Conservation (phyloP, 2,113 vertebrate genomes). For the Felis chaus region DNA sequence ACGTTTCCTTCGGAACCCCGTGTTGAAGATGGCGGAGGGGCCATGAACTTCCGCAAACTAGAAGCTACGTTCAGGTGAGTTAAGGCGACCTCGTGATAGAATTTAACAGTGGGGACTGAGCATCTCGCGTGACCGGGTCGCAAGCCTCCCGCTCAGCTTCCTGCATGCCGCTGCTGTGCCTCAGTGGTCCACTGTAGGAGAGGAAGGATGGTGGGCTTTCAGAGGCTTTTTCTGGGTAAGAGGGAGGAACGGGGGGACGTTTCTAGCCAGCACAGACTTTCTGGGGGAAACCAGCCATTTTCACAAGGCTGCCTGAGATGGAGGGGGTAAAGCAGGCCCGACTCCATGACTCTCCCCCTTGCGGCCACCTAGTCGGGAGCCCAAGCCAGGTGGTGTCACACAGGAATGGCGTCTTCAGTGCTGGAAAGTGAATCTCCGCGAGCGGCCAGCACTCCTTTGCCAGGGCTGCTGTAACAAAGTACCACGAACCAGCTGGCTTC, state of each 20-base stretch:
- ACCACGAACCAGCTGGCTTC: rapidly evolving
- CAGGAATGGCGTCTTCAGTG: rapidly evolving
- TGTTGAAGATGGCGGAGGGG: not conserved
- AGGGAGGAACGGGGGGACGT: not conserved
- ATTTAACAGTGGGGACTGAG: rapidly evolving
- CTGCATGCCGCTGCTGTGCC: not conserved
- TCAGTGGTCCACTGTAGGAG: not conserved
- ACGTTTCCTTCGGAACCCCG: not conserved
- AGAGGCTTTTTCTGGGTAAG: not conserved
- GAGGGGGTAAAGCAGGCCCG: rapidly evolving
- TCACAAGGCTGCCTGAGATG: not conserved
- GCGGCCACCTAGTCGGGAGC: rapidly evolving
- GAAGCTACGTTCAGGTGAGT: rapidly evolving
- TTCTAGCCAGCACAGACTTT: not conserved
- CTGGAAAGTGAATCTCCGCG: rapidly evolving
- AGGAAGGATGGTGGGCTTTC: rapidly evolving
- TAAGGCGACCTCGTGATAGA: no score
- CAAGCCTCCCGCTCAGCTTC: not conserved
- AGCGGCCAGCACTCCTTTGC: rapidly evolving
- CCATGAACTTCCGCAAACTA: not conserved
- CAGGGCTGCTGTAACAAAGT: rapidly evolving
- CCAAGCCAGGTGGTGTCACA: rapidly evolving
- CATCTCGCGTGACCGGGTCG: not conserved
- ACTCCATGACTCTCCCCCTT: rapidly evolving
- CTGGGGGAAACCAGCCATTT: rapidly evolving